Evolutionary conservation across 2,888 invertebrate species (phyloP).

Genomic region (Acanthosoma haemorrhoidale): DNA sequence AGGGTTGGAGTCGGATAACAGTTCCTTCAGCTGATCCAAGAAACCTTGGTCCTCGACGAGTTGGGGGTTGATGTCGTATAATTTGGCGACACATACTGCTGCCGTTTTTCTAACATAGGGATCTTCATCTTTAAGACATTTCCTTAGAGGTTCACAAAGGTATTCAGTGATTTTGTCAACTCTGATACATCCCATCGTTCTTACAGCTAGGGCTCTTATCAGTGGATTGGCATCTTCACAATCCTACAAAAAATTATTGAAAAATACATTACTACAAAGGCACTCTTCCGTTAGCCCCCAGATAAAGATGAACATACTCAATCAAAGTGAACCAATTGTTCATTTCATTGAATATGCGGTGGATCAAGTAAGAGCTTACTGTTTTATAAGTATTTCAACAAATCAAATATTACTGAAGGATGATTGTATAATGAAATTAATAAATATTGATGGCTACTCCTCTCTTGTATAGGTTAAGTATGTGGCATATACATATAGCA

Average conservation of each 20-base stretch:
- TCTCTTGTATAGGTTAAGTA: too few species aligned
- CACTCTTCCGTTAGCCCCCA: background rate
- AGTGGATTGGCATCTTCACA: conserved; percentile 99
- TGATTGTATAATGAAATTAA: too few species aligned
- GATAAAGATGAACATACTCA: background rate
- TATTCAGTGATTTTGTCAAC: conserved; percentile 99
- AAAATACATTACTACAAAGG: background rate
- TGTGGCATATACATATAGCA: too few species aligned
- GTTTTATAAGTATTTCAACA: background rate
- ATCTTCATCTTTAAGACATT: conserved; percentile 91
- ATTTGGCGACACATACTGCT: conserved; percentile 97
- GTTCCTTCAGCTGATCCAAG: conserved; percentile 90
- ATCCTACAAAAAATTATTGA: conserved; percentile 60
- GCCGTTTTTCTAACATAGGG: conserved; percentile 98
- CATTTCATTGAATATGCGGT: too few species aligned
- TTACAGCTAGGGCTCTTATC: conserved; percentile 94
- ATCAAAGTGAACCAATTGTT: background rate
- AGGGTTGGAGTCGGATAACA: conserved; percentile 97
- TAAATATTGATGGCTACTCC: too few species aligned
- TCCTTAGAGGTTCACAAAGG: conserved; percentile 93
- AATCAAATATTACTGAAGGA: background rate
- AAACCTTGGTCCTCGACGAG: conserved; percentile 85
- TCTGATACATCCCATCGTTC: conserved; percentile 99
- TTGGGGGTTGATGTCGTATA: conserved; percentile 86
- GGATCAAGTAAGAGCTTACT: too few species aligned